A percentile compares a stretch with the other conserved stretches of the same genome.
Conservation (phyloP, 2,113 vertebrate genomes). For the Phylloscopus whistleri region DNA sequence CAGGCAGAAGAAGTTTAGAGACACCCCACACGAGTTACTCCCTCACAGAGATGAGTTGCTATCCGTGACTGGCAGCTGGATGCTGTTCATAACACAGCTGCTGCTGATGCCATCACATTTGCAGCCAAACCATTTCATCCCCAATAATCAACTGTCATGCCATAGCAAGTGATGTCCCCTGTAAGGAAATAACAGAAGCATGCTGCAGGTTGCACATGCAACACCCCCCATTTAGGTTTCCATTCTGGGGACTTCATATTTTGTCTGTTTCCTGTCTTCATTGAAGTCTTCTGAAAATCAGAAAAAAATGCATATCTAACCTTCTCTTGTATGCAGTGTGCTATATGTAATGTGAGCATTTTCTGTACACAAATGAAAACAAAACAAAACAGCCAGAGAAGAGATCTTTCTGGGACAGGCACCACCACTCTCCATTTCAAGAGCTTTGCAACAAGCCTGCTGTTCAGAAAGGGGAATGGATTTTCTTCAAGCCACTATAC, state of each 20-base stretch:
- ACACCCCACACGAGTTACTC: rapidly evolving
- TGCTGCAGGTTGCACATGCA: neutral
- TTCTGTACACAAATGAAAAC: neutral
- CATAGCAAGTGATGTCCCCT: neutral
- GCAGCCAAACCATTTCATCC: neutral
- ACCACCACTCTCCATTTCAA: neutral
- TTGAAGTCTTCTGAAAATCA: neutral
- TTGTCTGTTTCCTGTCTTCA: neutral
- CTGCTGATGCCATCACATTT: neutral
- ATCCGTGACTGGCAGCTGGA: neutral
- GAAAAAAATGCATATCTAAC: neutral
- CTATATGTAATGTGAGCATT: neutral
- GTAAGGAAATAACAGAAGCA: neutral
- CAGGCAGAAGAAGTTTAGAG: neutral
- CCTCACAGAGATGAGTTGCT: neutral
- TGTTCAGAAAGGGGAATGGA: neutral
- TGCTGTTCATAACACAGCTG: rapidly evolving
- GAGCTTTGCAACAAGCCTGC: neutral
- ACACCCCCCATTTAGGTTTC: neutral
- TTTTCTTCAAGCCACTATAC: neutral
- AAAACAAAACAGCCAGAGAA: neutral
- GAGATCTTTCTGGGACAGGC: neutral
- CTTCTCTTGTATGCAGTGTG: neutral
- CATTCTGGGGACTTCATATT: neutral
- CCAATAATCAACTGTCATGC: neutral